Base-by-base conservation (phyloP, 2,113 vertebrate species). In the Saguinus midas region DNA sequence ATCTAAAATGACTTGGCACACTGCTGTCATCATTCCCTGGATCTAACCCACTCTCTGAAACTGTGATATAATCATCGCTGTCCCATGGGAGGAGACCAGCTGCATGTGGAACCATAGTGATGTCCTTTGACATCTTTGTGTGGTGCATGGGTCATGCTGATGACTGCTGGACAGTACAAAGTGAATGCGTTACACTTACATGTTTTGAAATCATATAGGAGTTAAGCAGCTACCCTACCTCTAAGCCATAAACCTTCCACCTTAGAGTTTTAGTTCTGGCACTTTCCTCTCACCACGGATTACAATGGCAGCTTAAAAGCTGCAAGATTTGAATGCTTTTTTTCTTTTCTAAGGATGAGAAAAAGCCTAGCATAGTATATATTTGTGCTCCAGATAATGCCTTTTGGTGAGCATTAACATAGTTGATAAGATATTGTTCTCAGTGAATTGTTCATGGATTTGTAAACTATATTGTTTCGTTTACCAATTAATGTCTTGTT, bases 1-100 rank as follows among this genome's bases (percentile, higher is more conserved):
- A 94, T 96, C 96, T 97, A 58, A 96, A 97, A 95, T 95, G 90
- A 89, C 90, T 95, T 97, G 92, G 96, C 95, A 96, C 94, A 76
- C 61, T 50, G 37, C 70, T 96, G 87, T 83, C 87, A 66, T 90
- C 97, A 75, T 97, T 95, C 94, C 84, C 95, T 95, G 96, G 92
- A 97, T 96, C 87, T 0, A 43, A 66, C 92, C 82, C 95, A 72
- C 81, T 92, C 43, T 76, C 64, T 87, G 92, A 96, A 96, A 81
- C 90, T 70, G 66, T 82, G 87, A 95, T 93, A 70, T 43, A 93
- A 66, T 87, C 79, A 70, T 89, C 87, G 8, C 90, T 9, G 50
- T 29, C 80, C 86, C 94, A 94, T 68, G 32, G 64, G 87, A 89
- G 76, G 87, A 94, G 72, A 92, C 84, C 92, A 90, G 96, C 96